A percentile compares a stretch with the other conserved stretches of the same genome.
Evolutionary conservation across 2,888 invertebrate genomes (phyloP).

Genomic region (Drosophila colorata): DNA sequence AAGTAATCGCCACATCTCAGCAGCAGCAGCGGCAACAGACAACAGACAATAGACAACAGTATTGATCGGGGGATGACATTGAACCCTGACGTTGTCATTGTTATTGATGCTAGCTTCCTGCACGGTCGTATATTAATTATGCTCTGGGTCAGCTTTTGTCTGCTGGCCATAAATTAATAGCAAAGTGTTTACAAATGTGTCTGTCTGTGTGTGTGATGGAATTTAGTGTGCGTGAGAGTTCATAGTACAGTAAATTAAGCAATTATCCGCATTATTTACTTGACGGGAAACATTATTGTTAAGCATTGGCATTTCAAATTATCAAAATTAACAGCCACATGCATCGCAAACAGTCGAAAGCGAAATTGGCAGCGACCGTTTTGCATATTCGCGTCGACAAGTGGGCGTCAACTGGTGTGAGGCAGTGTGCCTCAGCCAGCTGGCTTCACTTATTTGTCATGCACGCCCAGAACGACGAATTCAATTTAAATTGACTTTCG

Average conservation of each 20-base stretch:
- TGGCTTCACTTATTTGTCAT: conserved; percentile 52
- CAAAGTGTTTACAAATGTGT: conserved; percentile 1
- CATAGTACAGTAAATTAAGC: conserved; percentile 56
- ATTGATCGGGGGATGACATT: conserved; percentile 59
- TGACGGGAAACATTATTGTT: conserved; percentile 20
- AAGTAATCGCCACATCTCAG: conserved; percentile 1
- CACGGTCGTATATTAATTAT: conserved; percentile 63
- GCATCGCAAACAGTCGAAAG: conserved; percentile 1
- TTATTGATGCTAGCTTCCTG: conserved; percentile 23
- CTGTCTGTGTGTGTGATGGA: conserved; percentile 2
- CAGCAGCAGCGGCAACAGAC: background rate
- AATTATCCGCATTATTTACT: conserved; percentile 59
- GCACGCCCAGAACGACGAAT: conserved; percentile 54
- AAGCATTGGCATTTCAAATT: conserved; percentile 22
- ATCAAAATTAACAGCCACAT: conserved; percentile 29
- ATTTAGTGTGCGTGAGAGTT: conserved; percentile 33
- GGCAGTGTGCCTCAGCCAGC: conserved; percentile 28
- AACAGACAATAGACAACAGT: too few species aligned
- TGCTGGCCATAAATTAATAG: conserved; percentile 70
- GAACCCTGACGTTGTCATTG: conserved; percentile 46
- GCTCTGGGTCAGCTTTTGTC: conserved; percentile 46
- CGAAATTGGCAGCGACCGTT: conserved; percentile 16
- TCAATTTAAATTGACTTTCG: conserved; percentile 65
- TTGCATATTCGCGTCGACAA: conserved; percentile 36
- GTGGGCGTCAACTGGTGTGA: conserved; percentile 12